Percentiles rank a stretch among this genome's conserved stretches.
Conservation (phyloP, 2,888 invertebrate species). For the Cataglyphis altisquamis region DNA sequence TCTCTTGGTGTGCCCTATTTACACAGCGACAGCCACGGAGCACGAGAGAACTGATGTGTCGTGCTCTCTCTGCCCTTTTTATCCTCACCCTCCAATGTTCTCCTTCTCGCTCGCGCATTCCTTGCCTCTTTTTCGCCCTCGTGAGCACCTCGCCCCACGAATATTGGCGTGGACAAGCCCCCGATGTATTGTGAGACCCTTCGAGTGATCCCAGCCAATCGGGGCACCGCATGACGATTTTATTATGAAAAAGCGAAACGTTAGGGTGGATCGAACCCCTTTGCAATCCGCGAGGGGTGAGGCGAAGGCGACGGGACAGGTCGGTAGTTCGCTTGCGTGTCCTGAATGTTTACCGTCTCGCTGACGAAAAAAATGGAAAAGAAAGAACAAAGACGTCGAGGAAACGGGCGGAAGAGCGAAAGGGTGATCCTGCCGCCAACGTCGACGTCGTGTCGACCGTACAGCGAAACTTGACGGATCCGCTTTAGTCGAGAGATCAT, state of each 20-base stretch:
- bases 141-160: conserved; percentile 52
- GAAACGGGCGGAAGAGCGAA: conserved; percentile 63
- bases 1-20: conserved; percentile 85
- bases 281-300: conserved; percentile 57
- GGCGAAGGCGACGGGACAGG: conserved; percentile 43
- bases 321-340: conserved; percentile 67
- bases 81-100: conserved; percentile 32
- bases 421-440: conserved; percentile 79
- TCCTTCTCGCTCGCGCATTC: conserved; percentile 23
- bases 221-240: conserved; percentile 83
- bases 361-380: conserved; percentile 29
- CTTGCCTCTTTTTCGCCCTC: conserved; percentile 34
- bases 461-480: conserved; percentile 30
- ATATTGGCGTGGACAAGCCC: conserved; percentile 81
- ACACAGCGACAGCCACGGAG: conserved; percentile 83
- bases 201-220: conserved; percentile 81
- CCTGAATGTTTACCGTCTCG: conserved; percentile 73
- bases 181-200: conserved; percentile 80
- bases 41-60: conserved; percentile 54
- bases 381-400: conserved; percentile 17
- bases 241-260: conserved; percentile 82
- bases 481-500: conserved; percentile 53
- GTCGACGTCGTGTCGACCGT: conserved; percentile 44
- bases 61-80: conserved; percentile 39
- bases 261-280: conserved; percentile 79